phyloP scores from a whole-genome alignment of 2,113 vertebrate genomes.

The Spheniscus mendiculus region DNA sequence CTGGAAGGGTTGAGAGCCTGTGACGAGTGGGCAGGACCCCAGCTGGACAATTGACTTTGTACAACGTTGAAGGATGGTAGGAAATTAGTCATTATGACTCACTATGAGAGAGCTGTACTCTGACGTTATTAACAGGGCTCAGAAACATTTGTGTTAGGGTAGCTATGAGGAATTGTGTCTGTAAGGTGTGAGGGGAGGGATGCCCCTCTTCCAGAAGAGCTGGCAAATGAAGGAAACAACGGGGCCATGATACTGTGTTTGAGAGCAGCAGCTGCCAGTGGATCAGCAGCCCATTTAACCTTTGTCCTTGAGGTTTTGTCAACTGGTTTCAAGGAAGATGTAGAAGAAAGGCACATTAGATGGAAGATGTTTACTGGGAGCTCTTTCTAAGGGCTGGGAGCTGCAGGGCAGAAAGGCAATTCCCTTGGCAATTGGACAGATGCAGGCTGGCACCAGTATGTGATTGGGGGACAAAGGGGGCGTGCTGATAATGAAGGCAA shows the following conservation, averaged over 20 bases:
- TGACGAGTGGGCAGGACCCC: neutral
- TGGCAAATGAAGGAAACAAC: neutral
- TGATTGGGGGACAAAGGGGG: neutral
- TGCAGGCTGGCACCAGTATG: neutral
- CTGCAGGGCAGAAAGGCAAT: neutral
- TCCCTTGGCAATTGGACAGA: neutral
- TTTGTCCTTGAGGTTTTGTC: neutral
- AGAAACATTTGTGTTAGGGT: rapidly evolving
- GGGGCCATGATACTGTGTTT: rapidly evolving
- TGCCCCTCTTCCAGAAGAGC: neutral
- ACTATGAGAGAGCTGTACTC: slow-evolving; percentile 47
- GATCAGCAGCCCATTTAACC: neutral
- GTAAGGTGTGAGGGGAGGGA: neutral
- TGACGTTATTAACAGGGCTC: neutral
- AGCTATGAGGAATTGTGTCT: rapidly evolving
- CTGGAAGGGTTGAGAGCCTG: slow-evolving; percentile 36
- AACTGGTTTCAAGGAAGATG: neutral
- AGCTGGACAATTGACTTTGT: slow-evolving; percentile 43
- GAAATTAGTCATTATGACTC: slow-evolving; percentile 72
- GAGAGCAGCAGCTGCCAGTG: neutral
- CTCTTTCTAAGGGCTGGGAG: neutral
- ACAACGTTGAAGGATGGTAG: neutral
- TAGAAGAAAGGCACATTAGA: neutral
- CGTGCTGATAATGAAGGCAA: neutral
- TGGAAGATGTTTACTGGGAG: neutral